Conservation (phyloP, 2,113 vertebrate genomes). For the Lonchura striata region DNA sequence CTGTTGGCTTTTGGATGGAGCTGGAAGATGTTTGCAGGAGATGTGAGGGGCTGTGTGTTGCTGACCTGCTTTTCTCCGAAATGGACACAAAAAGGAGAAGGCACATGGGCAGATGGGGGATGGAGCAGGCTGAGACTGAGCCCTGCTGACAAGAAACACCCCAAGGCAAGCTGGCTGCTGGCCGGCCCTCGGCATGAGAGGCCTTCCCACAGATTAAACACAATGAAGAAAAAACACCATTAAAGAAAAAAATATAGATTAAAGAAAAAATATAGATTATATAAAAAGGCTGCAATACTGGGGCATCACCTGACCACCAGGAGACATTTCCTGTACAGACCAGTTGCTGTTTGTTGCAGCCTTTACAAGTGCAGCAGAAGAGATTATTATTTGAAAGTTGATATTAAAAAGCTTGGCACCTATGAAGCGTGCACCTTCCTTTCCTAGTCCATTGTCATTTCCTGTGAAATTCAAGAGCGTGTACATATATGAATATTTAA, state of each 20-base stretch:
- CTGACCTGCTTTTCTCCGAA: not conserved
- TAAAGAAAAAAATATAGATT: not conserved
- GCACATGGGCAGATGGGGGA: not conserved
- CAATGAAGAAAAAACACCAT: not conserved
- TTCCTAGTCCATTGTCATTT: not conserved
- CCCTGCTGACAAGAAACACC: constrained; percentile 18
- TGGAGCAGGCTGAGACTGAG: not conserved
- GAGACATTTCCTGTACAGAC: not conserved
- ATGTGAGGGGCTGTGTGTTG: not conserved
- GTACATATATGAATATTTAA: not conserved
- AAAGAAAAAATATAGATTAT: not conserved
- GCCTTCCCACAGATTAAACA: not conserved
- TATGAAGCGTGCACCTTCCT: not conserved
- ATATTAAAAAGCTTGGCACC: not conserved
- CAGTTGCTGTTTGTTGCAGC: not conserved
- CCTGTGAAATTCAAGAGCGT: not conserved
- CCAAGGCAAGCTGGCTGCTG: not conserved
- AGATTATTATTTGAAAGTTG: not conserved
- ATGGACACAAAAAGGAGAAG: not conserved
- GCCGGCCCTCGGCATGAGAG: not conserved
- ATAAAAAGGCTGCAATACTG: not conserved
- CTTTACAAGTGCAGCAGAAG: not conserved
- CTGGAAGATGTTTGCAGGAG: not conserved
- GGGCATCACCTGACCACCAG: not conserved
- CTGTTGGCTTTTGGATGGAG: not conserved